Percentiles rank a stretch among this genome's conserved stretches.
phyloP scores from a whole-genome alignment of 2,888 invertebrate species.

The Eupithecia dodoneata region DNA sequence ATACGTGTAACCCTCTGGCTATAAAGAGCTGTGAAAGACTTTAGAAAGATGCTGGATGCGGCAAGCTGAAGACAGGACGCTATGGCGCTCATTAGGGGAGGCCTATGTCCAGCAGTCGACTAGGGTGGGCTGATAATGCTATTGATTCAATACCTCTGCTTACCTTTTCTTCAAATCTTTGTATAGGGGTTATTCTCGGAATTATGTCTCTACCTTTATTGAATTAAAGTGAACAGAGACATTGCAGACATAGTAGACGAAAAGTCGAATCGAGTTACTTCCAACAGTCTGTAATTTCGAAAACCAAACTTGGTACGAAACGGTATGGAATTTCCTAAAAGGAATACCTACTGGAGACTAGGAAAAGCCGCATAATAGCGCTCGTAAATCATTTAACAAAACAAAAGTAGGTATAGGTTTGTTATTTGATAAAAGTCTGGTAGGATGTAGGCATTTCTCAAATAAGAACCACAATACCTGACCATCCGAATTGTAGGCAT shows the following conservation, averaged over 20 bases:
- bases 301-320: neutral
- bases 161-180: neutral
- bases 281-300: neutral
- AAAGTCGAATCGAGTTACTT: slow-evolving; percentile 6
- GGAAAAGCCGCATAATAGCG: neutral
- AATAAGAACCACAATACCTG: too few species aligned
- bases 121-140: neutral
- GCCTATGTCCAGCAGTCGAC: neutral
- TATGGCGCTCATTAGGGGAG: neutral
- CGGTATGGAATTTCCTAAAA: neutral
- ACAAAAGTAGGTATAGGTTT: neutral
- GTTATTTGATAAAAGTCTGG: neutral
- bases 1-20: neutral
- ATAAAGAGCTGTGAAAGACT: neutral
- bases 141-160: neutral
- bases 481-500: too few species aligned
- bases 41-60: neutral
- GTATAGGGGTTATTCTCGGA: neutral
- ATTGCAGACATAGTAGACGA: neutral
- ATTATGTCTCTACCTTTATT: neutral
- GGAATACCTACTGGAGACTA: neutral
- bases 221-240: neutral
- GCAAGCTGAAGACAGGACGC: neutral
- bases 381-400: neutral
- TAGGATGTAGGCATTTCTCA: neutral